phyloP scores from a whole-genome alignment of 1,140 invertebrate species.

The Steinernema feltiae region DNA sequence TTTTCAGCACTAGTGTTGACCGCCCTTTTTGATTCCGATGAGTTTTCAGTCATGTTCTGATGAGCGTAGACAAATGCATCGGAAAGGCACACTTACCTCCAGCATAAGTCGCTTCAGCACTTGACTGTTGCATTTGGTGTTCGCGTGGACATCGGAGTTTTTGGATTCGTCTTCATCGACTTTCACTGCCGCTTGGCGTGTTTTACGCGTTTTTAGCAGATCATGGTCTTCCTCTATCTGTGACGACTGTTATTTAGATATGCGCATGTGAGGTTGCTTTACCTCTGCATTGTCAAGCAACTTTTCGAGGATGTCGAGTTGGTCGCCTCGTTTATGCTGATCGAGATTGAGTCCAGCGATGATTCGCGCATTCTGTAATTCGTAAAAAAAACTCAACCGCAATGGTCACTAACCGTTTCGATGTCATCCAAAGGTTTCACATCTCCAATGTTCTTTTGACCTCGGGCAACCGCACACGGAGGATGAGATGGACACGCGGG shows the following conservation, averaged over 20 bases:
- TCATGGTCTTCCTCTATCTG: conserved; percentile 2
- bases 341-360: not conserved
- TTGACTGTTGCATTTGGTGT: conserved; percentile 33
- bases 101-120: conserved; percentile 36
- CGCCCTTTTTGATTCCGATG: conserved; percentile 35
- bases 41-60: conserved; percentile 36
- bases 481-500: not conserved
- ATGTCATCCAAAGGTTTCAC: not conserved
- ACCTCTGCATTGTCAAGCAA: not conserved
- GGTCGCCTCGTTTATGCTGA: not conserved
- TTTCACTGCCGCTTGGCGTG: not conserved
- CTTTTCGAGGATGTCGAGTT: not conserved
- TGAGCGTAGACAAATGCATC: not conserved
- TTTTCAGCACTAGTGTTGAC: conserved; percentile 32
- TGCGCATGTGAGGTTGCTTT: not conserved
- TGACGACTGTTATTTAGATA: not conserved
- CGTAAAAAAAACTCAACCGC: not conserved
- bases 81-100: conserved; percentile 24
- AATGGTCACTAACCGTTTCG: not conserved
- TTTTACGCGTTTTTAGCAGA: not conserved
- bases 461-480: not conserved
- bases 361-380: not conserved
- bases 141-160: conserved; percentile 11
- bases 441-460: not conserved
- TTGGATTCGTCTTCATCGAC: conserved; percentile 4